Evolutionary conservation across 1,140 invertebrate species (phyloP).

Genomic region (Bombus superbus): DNA sequence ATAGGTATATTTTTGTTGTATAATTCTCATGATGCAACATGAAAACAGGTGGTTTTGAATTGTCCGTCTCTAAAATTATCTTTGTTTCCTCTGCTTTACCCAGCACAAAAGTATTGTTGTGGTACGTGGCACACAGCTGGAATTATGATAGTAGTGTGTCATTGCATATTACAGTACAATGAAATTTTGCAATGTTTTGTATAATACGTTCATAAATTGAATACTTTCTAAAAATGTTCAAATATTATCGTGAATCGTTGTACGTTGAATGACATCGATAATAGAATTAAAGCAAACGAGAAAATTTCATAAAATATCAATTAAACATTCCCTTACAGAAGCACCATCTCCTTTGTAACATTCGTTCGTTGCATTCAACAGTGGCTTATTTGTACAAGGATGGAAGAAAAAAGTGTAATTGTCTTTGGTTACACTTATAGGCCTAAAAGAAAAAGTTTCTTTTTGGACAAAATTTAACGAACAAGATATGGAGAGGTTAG

Average conservation of each 20-base stretch:
- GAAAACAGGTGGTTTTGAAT: conserved; percentile 7
- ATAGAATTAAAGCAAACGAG: not conserved
- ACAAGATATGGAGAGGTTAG: conserved; percentile 30
- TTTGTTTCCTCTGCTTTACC: conserved; percentile 58
- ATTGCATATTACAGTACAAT: not conserved
- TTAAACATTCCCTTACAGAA: conserved; percentile 52
- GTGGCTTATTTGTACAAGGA: conserved; percentile 30
- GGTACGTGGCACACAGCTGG: conserved; percentile 11
- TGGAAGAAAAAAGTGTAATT: conserved; percentile 48
- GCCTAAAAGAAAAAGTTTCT: conserved; percentile 48
- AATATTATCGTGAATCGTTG: not conserved
- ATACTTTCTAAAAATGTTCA: not conserved
- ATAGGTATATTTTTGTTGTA: conserved; percentile 39
- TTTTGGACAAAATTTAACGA: not conserved
- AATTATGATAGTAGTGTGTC: not conserved
- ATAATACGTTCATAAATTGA: not conserved
- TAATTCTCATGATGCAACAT: conserved; percentile 30
- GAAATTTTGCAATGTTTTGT: not conserved
- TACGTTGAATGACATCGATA: not conserved
- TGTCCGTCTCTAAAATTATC: not conserved
- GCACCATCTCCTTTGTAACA: conserved; percentile 16
- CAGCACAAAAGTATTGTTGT: conserved; percentile 8
- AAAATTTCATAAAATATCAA: not conserved
- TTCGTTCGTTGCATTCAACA: not conserved
- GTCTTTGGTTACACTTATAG: not conserved